Conservation (phyloP, 2,888 invertebrate species). For the Mylabris sibirica region DNA sequence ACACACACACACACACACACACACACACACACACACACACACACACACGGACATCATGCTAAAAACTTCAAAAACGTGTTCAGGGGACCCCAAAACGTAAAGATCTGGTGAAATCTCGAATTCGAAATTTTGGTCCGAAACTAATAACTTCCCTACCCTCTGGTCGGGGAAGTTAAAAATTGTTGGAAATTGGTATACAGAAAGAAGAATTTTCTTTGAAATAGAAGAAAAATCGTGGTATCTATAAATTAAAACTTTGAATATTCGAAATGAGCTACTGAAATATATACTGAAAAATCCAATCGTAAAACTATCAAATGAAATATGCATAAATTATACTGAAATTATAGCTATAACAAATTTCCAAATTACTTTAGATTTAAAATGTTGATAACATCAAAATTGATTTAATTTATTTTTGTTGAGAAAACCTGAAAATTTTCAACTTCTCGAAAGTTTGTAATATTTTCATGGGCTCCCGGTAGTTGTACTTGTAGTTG, state of each 20-base stretch:
- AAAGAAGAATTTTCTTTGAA: not conserved
- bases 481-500: conserved; percentile 30
- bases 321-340: not conserved
- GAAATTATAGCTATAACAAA: not conserved
- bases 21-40: no score
- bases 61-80: no score
- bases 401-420: not conserved
- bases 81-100: no score
- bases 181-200: no score
- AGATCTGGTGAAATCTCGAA: no score
- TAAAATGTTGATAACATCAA: not conserved
- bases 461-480: conserved; percentile 46
- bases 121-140: no score
- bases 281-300: not conserved
- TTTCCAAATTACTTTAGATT: not conserved
- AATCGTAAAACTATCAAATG: conserved; percentile 7
- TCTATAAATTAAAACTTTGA: not conserved
- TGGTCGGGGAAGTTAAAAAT: no score
- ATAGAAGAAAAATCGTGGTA: not conserved
- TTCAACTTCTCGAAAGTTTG: conserved; percentile 34
- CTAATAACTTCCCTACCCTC: no score
- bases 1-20: no score
- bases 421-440: not conserved
- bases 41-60: no score
- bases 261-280: not conserved